Conservation (phyloP, 2,113 vertebrate species). For the Corythoichthys haematopterus region DNA sequence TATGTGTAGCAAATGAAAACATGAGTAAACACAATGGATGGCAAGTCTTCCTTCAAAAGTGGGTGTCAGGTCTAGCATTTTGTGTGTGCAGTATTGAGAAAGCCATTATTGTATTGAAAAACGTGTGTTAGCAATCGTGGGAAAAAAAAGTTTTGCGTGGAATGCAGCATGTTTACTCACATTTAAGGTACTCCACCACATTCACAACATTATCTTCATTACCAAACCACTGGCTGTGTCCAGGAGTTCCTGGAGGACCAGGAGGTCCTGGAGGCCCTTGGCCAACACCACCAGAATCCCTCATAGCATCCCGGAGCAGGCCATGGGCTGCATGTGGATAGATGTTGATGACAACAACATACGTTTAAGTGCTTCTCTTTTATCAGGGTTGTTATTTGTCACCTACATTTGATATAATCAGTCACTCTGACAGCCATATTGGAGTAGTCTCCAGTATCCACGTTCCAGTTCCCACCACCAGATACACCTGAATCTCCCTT, state of each 20-base stretch:
- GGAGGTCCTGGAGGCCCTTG: slow-evolving; percentile 70
- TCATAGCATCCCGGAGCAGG: slow-evolving; percentile 74
- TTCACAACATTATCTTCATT: slow-evolving; percentile 77
- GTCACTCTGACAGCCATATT: slow-evolving; percentile 79
- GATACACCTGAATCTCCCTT: slow-evolving; percentile 65
- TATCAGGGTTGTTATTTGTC: not conserved
- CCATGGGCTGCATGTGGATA: slow-evolving; percentile 68
- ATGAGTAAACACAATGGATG: too few relatives aligned
- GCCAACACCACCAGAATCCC: slow-evolving; percentile 32
- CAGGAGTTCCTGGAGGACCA: slow-evolving; percentile 77
- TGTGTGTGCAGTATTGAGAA: too few relatives aligned
- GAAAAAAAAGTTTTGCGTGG: too few relatives aligned
- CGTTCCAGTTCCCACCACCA: slow-evolving; percentile 13
- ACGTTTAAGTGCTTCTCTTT: too few relatives aligned
- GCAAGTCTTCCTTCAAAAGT: too few relatives aligned
- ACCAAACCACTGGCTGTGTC: slow-evolving; percentile 74
- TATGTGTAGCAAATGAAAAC: too few relatives aligned
- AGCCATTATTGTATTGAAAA: too few relatives aligned
- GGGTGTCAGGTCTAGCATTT: too few relatives aligned
- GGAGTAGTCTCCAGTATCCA: slow-evolving; percentile 73
- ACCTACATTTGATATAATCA: slow-evolving; percentile 84
- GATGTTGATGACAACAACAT: not conserved
- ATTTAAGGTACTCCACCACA: slow-evolving; percentile 84
- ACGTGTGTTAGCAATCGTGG: too few relatives aligned
- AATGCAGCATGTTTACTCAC: slow-evolving; percentile 60